Evolutionary conservation across 2,797 vertebrate species (phyloP).

Genomic region (Mallotus villosus): DNA sequence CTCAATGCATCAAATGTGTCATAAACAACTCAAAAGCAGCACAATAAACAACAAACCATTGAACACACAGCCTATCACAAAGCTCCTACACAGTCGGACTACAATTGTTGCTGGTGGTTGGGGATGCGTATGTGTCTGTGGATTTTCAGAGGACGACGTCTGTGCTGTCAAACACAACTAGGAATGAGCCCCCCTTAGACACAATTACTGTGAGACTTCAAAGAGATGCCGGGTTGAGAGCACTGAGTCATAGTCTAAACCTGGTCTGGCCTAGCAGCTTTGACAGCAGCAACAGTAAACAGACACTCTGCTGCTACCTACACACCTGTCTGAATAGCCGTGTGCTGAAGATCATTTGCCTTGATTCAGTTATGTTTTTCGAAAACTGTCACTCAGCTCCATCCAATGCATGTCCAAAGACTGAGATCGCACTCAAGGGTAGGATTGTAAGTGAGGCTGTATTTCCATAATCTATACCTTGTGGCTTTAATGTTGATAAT

Average conservation of each 20-base stretch:
- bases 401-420: background rate
- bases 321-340: background rate
- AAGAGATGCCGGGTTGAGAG: background rate
- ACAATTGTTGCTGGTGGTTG: background rate
- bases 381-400: background rate
- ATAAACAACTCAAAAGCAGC: too few species aligned
- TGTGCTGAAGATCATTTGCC: background rate
- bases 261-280: background rate
- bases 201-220: slow-evolving; percentile 2
- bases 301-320: background rate
- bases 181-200: background rate
- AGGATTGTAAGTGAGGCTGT: background rate
- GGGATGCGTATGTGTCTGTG: background rate
- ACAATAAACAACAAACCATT: too few species aligned
- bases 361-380: background rate
- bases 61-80: too few species aligned
- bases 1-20: too few species aligned
- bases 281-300: background rate
- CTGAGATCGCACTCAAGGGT: background rate
- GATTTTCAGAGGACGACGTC: background rate
- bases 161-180: slow-evolving; percentile 3
- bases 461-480: background rate
- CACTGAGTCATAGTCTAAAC: background rate
- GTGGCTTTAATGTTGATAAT: background rate
- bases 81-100: background rate